These are phyloP conservation scores for Ditylenchus weischeri DNA, from an alignment of 2,888 invertebrate genomes.

Conservation along the genomic window DNA sequence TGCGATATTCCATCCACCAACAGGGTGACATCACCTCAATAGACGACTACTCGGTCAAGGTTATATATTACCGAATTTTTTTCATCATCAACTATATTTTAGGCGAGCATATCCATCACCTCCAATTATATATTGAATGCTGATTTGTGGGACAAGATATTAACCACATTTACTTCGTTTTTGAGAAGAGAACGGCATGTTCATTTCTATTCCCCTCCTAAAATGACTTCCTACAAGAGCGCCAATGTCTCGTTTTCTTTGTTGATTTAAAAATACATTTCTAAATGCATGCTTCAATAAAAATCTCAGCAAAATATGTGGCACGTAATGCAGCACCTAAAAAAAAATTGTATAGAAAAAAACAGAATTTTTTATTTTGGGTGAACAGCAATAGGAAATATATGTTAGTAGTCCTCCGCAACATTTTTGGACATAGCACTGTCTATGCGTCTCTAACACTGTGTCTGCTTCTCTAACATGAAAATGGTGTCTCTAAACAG, in stretches of 20 bases:
- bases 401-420: too few relatives aligned
- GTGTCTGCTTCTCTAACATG: too few relatives aligned
- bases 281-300: too few relatives aligned
- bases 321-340: too few relatives aligned
- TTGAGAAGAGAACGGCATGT: slow-evolving; percentile 24
- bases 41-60: slow-evolving; percentile 16
- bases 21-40: neutral
- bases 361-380: too few relatives aligned
- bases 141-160: slow-evolving; percentile 24
- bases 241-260: slow-evolving; percentile 5
- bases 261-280: neutral
- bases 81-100: neutral
- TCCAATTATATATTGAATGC: slow-evolving; percentile 14
- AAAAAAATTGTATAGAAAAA: too few relatives aligned
- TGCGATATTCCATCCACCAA: slow-evolving; percentile 24
- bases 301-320: too few relatives aligned
- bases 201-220: slow-evolving; percentile 8
- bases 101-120: slow-evolving; percentile 14
- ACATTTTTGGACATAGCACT: too few relatives aligned
- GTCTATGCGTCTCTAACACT: too few relatives aligned
- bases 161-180: slow-evolving; percentile 20
- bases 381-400: too few relatives aligned
- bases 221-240: slow-evolving; percentile 18
- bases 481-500: too few relatives aligned
- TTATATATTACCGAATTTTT: neutral